Evolutionary conservation across 2,113 vertebrate species (phyloP).

Genomic region (Ceyx melanurus): DNA sequence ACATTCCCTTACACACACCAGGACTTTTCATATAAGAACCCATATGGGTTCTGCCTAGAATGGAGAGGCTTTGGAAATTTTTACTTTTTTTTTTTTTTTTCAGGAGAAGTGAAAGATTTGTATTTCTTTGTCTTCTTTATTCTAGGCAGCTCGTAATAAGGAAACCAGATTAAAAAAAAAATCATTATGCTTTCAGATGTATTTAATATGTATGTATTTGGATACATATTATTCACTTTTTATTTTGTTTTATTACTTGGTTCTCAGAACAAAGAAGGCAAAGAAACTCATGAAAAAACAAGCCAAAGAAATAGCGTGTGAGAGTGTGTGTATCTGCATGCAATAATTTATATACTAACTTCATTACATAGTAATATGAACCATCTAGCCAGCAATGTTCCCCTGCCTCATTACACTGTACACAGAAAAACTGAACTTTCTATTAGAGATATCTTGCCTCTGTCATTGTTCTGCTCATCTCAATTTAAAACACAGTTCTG

Average conservation of each 20-base stretch:
- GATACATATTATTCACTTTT: neutral
- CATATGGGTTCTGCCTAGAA: neutral
- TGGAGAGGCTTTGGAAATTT: neutral
- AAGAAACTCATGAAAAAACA: neutral
- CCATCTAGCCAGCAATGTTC: neutral
- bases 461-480: constrained; percentile 42
- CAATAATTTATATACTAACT: constrained; percentile 21
- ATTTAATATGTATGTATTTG: neutral
- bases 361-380: neutral
- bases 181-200: neutral
- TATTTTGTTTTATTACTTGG: neutral
- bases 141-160: neutral
- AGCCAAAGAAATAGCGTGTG: neutral
- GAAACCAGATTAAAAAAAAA: neutral
- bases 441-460: neutral
- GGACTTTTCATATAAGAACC: neutral
- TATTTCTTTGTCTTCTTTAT: neutral
- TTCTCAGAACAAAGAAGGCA: constrained; percentile 25
- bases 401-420: neutral
- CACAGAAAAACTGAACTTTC: neutral
- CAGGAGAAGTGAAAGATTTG: neutral
- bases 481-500: neutral
- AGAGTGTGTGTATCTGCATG: neutral
- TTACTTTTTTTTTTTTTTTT: neutral
- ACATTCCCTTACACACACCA: neutral